These are phyloP conservation scores for Eurypyga helias DNA, from an alignment of 2,113 vertebrate genomes.

Conservation along the genomic window DNA sequence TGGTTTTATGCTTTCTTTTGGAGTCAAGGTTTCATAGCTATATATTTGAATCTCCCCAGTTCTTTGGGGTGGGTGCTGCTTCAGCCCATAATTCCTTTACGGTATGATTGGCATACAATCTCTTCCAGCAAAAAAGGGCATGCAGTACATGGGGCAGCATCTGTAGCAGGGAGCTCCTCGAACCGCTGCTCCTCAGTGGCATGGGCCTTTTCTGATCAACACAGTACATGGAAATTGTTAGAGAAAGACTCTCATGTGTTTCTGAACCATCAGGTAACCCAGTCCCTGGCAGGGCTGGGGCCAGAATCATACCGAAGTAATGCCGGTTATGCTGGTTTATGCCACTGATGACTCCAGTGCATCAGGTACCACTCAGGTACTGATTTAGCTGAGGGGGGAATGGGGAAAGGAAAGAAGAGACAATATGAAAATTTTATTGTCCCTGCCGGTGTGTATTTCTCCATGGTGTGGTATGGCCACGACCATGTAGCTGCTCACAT, in stretches of 20 bases:
- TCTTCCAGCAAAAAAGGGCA: not conserved
- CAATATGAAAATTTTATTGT: not conserved
- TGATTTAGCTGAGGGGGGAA: accelerated
- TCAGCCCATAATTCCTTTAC: not conserved
- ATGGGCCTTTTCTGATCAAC: not conserved
- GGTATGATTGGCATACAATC: not conserved
- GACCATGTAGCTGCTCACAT: not conserved
- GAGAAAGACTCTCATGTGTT: not conserved
- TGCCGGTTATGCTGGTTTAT: not conserved
- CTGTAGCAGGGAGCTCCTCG: not conserved
- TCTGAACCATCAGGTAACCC: not conserved
- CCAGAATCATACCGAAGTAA: not conserved
- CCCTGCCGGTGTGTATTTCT: not conserved
- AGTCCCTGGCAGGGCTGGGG: not conserved
- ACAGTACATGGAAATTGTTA: accelerated
- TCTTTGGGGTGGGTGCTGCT: not conserved
- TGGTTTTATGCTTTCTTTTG: not conserved
- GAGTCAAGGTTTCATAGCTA: not conserved
- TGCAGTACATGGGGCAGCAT: not conserved
- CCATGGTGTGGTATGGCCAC: accelerated
- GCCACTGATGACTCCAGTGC: not conserved
- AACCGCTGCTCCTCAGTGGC: not conserved
- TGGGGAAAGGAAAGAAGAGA: not conserved
- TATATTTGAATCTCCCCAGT: not conserved
- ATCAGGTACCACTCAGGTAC: not conserved